A percentile compares a stretch with the other conserved stretches of the same genome.
phyloP scores from a whole-genome alignment of 2,888 invertebrate species.

The Molanna angustata region DNA sequence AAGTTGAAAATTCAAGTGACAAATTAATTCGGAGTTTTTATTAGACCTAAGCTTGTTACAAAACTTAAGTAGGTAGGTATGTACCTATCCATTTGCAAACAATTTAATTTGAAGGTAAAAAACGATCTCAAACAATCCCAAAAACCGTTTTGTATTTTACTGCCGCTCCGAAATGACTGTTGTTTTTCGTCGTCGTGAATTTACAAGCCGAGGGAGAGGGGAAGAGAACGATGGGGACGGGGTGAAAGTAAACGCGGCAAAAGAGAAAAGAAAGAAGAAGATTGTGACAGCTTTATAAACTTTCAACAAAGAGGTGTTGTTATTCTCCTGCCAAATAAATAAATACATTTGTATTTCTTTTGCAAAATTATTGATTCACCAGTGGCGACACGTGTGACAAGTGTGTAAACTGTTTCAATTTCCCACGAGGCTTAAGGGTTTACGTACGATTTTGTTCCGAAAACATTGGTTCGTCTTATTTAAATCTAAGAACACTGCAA shows the following conservation, averaged over 20 bases:
- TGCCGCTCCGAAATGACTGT: slow-evolving; percentile 1
- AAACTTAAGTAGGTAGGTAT: too few relatives aligned
- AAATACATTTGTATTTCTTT: slow-evolving; percentile 13
- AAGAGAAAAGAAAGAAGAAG: not conserved
- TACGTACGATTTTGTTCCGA: slow-evolving; percentile 23
- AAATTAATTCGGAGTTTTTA: too few relatives aligned
- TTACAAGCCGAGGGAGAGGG: not conserved
- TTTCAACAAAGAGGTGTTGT: slow-evolving; percentile 16
- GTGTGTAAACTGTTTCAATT: slow-evolving; percentile 26
- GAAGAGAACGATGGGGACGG: not conserved
- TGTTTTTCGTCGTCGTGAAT: slow-evolving; percentile 5
- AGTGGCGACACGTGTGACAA: slow-evolving; percentile 27
- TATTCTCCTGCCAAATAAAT: slow-evolving; percentile 21
- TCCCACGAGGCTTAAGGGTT: slow-evolving; percentile 32
- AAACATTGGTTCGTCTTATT: slow-evolving; percentile 31
- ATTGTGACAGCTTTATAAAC: slow-evolving; percentile 14
- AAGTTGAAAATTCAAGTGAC: too few relatives aligned
- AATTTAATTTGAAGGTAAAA: not conserved
- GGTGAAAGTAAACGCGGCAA: not conserved
- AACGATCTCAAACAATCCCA: too few relatives aligned
- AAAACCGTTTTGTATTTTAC: not conserved
- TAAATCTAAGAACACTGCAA: slow-evolving; percentile 28
- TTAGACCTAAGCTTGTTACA: too few relatives aligned
- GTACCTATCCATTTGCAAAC: too few relatives aligned
- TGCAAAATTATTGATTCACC: slow-evolving; percentile 28